Percentiles rank a stretch among this genome's conserved stretches.
phyloP scores from a whole-genome alignment of 2,888 invertebrate genomes.

The Cryptus viduatorius region DNA sequence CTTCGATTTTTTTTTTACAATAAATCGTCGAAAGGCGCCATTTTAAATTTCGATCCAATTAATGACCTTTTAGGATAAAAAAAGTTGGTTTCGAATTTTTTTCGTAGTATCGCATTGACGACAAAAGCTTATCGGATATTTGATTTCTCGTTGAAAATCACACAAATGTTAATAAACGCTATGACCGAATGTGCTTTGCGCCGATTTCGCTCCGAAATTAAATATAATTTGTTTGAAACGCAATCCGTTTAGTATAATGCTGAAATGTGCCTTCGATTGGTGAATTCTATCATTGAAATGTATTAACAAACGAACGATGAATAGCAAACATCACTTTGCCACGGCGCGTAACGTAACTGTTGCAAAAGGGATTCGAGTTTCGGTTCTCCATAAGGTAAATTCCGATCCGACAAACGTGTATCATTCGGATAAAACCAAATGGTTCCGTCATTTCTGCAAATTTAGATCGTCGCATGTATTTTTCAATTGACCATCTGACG shows the following conservation, averaged over 20 bases:
- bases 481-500: background rate
- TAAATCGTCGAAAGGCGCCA: too few relatives aligned
- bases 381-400: background rate
- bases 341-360: background rate
- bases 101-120: too few relatives aligned
- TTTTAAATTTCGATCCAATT: too few relatives aligned
- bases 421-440: background rate
- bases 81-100: too few relatives aligned
- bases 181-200: background rate
- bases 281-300: background rate
- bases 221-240: background rate
- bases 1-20: too few relatives aligned
- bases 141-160: too few relatives aligned
- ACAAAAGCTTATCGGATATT: too few relatives aligned
- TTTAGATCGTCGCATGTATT: conserved; percentile 52
- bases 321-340: background rate
- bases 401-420: background rate
- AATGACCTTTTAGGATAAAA: too few relatives aligned
- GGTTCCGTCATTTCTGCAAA: conserved; percentile 40
- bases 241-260: background rate
- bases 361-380: background rate
- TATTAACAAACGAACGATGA: background rate
- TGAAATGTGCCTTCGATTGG: background rate
- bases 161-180: background rate
- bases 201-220: background rate